These are phyloP conservation scores for Temnothorax nylanderi DNA, from an alignment of 1,140 invertebrate species.

Conservation along the genomic window DNA sequence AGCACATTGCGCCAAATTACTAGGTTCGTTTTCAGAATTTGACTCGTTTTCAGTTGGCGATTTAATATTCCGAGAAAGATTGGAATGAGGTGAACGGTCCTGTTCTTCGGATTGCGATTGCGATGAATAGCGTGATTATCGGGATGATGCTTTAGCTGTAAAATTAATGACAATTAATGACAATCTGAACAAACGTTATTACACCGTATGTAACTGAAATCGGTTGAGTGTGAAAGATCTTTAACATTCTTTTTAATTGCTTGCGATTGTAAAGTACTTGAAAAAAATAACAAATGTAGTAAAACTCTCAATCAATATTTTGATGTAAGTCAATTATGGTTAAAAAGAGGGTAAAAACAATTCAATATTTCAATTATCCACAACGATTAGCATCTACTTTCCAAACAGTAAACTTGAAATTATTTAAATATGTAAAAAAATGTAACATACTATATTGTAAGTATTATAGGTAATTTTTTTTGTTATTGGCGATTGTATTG, in stretches of 20 bases:
- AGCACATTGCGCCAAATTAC: neutral
- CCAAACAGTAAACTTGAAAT: neutral
- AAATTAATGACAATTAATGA: too few relatives aligned
- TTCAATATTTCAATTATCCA: neutral
- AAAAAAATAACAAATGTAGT: neutral
- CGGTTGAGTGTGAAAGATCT: neutral
- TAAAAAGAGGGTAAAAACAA: neutral
- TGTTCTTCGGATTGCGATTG: neutral
- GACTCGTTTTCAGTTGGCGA: too few relatives aligned
- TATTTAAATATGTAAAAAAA: neutral
- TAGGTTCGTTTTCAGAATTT: neutral
- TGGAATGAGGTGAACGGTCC: neutral
- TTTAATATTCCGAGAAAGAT: neutral
- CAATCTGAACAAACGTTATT: neutral
- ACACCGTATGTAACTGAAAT: neutral
- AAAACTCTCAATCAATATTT: slow-evolving; percentile 4
- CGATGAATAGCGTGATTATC: too few relatives aligned
- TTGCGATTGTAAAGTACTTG: neutral
- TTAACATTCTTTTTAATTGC: neutral
- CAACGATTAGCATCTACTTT: neutral
- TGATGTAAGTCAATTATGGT: neutral
- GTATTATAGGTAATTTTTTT: neutral
- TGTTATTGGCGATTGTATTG: neutral
- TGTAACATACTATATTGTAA: neutral
- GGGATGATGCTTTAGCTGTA: too few relatives aligned